Evolutionary conservation across 2,113 vertebrate species (phyloP), one percentile per base, ranked within the genome.

Genomic region (Spheniscus mendiculus): DNA sequence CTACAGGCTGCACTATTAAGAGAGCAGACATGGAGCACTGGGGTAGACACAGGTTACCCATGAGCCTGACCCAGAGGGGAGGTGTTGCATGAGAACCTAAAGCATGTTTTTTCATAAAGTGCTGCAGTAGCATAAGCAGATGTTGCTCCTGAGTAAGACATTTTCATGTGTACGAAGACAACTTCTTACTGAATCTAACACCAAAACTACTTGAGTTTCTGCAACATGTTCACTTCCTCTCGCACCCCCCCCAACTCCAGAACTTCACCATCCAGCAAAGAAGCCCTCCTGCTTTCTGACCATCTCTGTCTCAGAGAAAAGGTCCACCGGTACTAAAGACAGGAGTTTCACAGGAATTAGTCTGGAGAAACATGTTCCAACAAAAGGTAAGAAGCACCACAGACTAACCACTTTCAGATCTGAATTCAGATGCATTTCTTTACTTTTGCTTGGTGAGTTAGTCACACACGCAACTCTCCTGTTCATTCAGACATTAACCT

Each of bases 181-280:
- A 6, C 16, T 19, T 91, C 69, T 94, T 70, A 42, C 49, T 91
- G 67, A 58, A 4, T 34, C 30, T 42, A 76, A 36, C 67, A 58
- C 22, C 50, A 79, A 21, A 92, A 67, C 15, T 78, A 12, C 77
- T 69, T 45, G 56, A 47, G 69, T 55, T 91, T 72, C 69, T 89
- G 65, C 69, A 82, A 53, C 44, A 76, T 76, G 91, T 74, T 91
- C 26, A 44, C 32, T 89, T 96, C 83, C 47, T 81, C 21, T 30
- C 44, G 82, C 12, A 2, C 14, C 5, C 34, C 29, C n/a, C 81
- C 84, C 70, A 78, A 74, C 34, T 62, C 86, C 63, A 47, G 74
- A 91, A 56, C 30, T 79, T 42, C 42, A 42, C 63, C 29, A 29
- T 63, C 16, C 65, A 62, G 27, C 58, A 76, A 25, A 74, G 69